These are phyloP conservation scores for Amphimallon solstitiale DNA, from an alignment of 2,888 invertebrate genomes.

Conservation along the genomic window DNA sequence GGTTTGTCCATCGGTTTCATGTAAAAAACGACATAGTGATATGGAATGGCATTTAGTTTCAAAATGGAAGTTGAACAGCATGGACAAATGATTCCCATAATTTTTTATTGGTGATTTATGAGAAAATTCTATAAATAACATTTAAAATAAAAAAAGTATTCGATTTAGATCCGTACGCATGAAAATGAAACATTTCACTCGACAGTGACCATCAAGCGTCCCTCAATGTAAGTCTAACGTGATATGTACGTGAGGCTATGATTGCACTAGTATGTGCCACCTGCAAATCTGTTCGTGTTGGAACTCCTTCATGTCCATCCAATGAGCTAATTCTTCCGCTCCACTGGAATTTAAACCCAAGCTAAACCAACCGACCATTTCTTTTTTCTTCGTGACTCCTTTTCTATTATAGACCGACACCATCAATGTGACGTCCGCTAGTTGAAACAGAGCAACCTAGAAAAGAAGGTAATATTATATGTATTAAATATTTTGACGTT, in stretches of 20 bases:
- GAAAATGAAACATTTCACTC: constrained; percentile 11
- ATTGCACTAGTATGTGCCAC: constrained; percentile 91
- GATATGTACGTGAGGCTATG: constrained; percentile 59
- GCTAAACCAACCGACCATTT: constrained; percentile 98
- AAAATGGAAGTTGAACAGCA: not conserved
- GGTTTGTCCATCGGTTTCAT: too few relatives aligned
- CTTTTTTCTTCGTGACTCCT: constrained; percentile 91
- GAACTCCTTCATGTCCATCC: constrained; percentile 91
- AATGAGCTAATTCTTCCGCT: constrained; percentile 90
- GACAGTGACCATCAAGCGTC: constrained; percentile 1
- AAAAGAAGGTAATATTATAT: too few relatives aligned
- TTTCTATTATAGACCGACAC: constrained; percentile 92
- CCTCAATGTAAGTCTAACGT: constrained; percentile 32
- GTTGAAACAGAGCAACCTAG: constrained; percentile 92
- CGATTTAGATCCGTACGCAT: not conserved
- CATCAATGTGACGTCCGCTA: constrained; percentile 94
- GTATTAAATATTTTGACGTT: too few relatives aligned
- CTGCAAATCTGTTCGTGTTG: constrained; percentile 91
- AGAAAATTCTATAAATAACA: not conserved
- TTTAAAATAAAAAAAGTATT: constrained; percentile 3
- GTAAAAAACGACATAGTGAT: not conserved
- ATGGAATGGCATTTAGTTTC: too few relatives aligned
- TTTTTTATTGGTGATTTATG: not conserved
- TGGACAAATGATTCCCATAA: constrained; percentile 11
- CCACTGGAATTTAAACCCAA: constrained; percentile 92